Percentiles rank a stretch among this genome's conserved stretches.
phyloP scores from a whole-genome alignment of 2,113 vertebrate species.

The Myotis yumanensis region DNA sequence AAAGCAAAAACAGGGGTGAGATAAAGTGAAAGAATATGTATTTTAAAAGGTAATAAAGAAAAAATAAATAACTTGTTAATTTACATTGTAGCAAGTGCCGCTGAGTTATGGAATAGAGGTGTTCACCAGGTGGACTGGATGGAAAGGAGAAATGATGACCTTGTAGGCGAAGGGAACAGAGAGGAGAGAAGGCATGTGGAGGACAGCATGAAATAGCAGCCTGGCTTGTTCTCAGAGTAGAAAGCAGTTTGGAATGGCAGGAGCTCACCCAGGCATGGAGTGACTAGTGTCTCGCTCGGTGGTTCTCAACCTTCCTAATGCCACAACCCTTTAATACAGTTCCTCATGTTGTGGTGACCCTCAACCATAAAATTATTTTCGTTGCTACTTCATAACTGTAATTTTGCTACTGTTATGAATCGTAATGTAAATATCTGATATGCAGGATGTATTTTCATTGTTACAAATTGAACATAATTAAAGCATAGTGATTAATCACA shows the following conservation, averaged over 20 bases:
- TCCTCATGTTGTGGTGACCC: too few relatives aligned
- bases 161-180: not conserved
- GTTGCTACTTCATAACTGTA: too few relatives aligned
- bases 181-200: not conserved
- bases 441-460: too few relatives aligned
- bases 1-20: not conserved
- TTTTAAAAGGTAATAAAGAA: constrained; percentile 40
- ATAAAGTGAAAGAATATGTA: not conserved
- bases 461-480: too few relatives aligned
- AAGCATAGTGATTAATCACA: too few relatives aligned
- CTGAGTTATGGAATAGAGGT: not conserved
- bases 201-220: not conserved
- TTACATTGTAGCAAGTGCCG: not conserved
- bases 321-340: too few relatives aligned
- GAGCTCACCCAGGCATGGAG: not conserved
- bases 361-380: too few relatives aligned
- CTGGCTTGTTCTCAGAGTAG: not conserved
- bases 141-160: not conserved
- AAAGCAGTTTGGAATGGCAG: not conserved
- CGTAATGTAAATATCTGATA: too few relatives aligned
- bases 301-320: too few relatives aligned
- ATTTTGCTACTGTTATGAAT: too few relatives aligned
- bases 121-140: not conserved
- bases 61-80: not conserved
- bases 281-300: not conserved